These are phyloP conservation scores for Selenia dentaria DNA, from an alignment of 2,888 invertebrate genomes.

Conservation along the genomic window DNA sequence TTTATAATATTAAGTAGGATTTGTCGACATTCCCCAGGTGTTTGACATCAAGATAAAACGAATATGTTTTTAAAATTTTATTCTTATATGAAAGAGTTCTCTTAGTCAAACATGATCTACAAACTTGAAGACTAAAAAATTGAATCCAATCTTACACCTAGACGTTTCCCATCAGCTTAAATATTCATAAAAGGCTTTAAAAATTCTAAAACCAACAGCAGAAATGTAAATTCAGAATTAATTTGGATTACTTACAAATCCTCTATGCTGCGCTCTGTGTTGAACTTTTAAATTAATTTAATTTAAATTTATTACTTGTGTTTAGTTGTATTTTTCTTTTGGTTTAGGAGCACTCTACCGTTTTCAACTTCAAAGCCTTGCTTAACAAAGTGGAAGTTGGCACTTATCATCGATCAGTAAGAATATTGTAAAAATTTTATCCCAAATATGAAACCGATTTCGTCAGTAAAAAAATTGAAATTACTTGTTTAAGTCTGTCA, in stretches of 20 bases:
- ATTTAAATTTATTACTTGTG: slow-evolving; percentile 18
- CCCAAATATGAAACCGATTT: neutral
- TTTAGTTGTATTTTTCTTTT: neutral
- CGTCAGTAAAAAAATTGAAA: neutral
- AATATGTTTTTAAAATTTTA: too few species aligned
- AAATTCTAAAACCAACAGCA: slow-evolving; percentile 22
- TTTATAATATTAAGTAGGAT: too few species aligned
- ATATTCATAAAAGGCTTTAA: slow-evolving; percentile 24
- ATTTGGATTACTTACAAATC: slow-evolving; percentile 31
- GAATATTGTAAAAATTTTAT: neutral
- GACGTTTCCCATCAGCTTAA: slow-evolving; percentile 14
- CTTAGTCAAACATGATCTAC: too few species aligned
- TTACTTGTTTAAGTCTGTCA: neutral
- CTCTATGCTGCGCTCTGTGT: slow-evolving; percentile 17
- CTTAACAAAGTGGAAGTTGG: too few species aligned
- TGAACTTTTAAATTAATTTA: slow-evolving; percentile 25
- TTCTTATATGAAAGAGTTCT: too few species aligned
- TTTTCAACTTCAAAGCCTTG: too few species aligned
- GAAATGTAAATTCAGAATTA: slow-evolving; percentile 28
- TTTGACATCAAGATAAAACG: too few species aligned
- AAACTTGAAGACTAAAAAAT: neutral
- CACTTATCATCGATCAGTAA: too few species aligned
- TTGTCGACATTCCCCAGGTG: too few species aligned
- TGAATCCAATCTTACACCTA: neutral
- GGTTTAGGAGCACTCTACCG: too few species aligned